These are phyloP conservation scores for Nothocercus nigrocapillus DNA, from an alignment of 2,113 vertebrate genomes.

Conservation along the genomic window DNA sequence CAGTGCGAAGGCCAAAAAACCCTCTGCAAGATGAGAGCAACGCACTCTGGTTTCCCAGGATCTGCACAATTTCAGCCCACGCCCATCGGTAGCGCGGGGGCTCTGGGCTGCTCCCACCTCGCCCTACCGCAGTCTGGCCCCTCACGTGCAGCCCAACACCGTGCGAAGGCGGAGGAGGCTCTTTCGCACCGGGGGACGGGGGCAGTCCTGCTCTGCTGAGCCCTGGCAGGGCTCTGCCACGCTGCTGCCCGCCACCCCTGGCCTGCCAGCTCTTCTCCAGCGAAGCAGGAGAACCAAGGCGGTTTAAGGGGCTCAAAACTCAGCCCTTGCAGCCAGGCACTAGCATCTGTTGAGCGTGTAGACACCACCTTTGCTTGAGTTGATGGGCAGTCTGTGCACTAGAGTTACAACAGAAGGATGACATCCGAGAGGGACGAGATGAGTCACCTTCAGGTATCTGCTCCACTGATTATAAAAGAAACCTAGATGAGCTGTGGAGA, in stretches of 20 bases:
- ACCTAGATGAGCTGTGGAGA: neutral
- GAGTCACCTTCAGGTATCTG: neutral
- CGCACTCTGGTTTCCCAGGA: neutral
- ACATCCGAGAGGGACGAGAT: neutral
- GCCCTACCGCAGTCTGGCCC: neutral
- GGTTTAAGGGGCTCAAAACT: neutral
- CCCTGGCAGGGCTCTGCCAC: neutral
- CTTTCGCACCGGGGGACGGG: neutral
- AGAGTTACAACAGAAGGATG: neutral
- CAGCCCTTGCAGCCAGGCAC: neutral
- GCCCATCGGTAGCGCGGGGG: neutral
- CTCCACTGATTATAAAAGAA: neutral
- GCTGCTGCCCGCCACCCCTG: neutral
- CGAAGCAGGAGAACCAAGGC: neutral
- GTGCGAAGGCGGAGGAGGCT: neutral
- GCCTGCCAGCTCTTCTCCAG: neutral
- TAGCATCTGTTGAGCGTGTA: neutral
- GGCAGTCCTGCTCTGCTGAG: too few relatives aligned
- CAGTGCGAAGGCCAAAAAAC: neutral
- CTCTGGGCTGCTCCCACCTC: neutral
- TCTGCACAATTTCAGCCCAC: neutral
- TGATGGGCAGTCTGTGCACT: accelerated
- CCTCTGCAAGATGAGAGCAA: neutral
- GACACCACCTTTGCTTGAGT: neutral
- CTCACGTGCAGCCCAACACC: neutral